These are phyloP conservation scores for Eira barbara DNA, from an alignment of 2,113 vertebrate genomes.

Conservation along the genomic window DNA sequence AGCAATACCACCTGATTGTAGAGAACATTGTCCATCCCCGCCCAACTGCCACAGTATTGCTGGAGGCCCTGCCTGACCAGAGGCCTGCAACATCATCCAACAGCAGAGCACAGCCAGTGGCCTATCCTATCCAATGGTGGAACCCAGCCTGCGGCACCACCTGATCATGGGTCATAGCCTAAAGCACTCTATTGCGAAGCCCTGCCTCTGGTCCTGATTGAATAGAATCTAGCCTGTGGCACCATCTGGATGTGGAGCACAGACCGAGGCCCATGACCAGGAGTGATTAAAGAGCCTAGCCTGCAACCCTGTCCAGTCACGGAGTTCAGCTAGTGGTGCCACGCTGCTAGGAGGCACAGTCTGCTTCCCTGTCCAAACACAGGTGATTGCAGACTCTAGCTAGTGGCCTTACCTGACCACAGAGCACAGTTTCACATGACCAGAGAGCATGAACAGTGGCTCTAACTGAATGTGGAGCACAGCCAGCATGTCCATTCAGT, in stretches of 20 bases:
- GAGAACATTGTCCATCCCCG: background rate
- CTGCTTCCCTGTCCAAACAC: background rate
- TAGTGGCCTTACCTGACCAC: background rate
- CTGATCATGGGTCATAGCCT: too few species aligned
- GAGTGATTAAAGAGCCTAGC: too few species aligned
- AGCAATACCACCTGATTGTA: background rate
- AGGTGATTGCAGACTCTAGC: background rate
- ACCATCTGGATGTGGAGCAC: too few species aligned
- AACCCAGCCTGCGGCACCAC: too few species aligned
- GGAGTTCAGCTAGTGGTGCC: background rate
- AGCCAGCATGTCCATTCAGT: background rate
- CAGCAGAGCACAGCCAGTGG: background rate
- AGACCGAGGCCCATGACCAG: too few species aligned
- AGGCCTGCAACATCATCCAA: background rate
- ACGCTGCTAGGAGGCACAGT: background rate
- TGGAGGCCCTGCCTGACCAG: background rate
- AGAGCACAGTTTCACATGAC: background rate
- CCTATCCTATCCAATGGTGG: too few species aligned
- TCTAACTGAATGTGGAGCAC: background rate
- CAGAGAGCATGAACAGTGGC: background rate
- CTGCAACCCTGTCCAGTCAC: too few species aligned
- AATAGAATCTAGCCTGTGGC: too few species aligned
- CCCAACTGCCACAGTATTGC: background rate
- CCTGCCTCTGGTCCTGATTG: too few species aligned
- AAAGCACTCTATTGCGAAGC: too few species aligned